phyloP scores from a whole-genome alignment of 2,113 vertebrate species.

The Ameiurus melas region DNA sequence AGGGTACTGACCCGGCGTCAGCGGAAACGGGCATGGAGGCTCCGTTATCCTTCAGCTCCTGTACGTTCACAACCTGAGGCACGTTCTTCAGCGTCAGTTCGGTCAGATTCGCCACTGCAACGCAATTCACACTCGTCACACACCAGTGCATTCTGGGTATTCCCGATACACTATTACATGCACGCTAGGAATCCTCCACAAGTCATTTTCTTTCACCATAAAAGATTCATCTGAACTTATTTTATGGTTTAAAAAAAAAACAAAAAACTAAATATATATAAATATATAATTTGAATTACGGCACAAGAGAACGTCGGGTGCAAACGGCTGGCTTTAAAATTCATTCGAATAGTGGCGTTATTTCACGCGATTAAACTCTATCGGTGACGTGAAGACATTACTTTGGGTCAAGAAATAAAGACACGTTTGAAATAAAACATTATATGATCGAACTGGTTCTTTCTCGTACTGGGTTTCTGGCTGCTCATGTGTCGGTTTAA shows the following conservation, averaged over 20 bases:
- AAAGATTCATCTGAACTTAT: too few species aligned
- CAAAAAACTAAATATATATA: too few species aligned
- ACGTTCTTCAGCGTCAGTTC: conserved; percentile 89
- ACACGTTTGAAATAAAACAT: too few species aligned
- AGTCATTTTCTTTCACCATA: background rate
- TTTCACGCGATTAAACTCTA: too few species aligned
- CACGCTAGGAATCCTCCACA: background rate
- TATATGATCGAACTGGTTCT: background rate
- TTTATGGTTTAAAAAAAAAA: too few species aligned
- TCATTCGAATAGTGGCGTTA: too few species aligned
- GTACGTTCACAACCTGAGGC: conserved; percentile 89
- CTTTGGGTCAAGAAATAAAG: too few species aligned
- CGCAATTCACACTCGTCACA: background rate
- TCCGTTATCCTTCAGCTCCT: conserved; percentile 79
- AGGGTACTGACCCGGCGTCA: conserved; percentile 74
- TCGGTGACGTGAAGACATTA: too few species aligned
- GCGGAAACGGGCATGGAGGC: conserved; percentile 64
- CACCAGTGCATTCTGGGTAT: background rate
- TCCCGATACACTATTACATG: background rate
- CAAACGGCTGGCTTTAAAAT: too few species aligned
- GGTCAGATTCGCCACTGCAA: conserved; percentile 76
- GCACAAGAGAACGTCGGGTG: background rate
- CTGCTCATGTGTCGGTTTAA: conserved; percentile 87
- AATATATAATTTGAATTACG: background rate
- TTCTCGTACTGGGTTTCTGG: conserved; percentile 81